phyloP scores from a whole-genome alignment of 2,888 invertebrate genomes.

The Philaethria dido region DNA sequence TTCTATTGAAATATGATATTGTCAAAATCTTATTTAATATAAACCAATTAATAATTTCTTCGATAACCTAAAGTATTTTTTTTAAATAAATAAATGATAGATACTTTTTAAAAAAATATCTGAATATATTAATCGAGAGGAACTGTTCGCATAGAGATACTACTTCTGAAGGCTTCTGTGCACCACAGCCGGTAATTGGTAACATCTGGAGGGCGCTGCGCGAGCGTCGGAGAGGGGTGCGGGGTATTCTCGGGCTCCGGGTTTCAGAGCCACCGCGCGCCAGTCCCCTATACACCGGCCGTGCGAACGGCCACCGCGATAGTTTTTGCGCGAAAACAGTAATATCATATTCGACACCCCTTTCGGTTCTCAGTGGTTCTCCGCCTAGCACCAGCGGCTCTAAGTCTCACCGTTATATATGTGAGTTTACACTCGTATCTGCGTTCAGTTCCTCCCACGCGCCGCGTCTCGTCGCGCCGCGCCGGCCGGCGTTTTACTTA shows the following conservation, averaged over 20 bases:
- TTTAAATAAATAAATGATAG: too few species aligned
- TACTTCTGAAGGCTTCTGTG: slow-evolving; percentile 64
- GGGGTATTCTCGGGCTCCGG: slow-evolving; percentile 73
- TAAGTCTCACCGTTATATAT: slow-evolving; percentile 63
- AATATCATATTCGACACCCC: slow-evolving; percentile 41
- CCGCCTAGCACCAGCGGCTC: slow-evolving; percentile 67
- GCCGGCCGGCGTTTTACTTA: slow-evolving; percentile 71
- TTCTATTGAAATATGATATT: too few species aligned
- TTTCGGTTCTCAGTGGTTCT: slow-evolving; percentile 58
- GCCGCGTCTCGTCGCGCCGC: slow-evolving; percentile 46
- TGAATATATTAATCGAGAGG: background rate
- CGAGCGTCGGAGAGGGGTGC: slow-evolving; percentile 60
- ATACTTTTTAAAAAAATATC: too few species aligned
- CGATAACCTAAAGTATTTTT: too few species aligned
- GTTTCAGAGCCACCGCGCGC: slow-evolving; percentile 65
- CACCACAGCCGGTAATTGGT: slow-evolving; percentile 45
- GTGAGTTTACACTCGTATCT: slow-evolving; percentile 63
- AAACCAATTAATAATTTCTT: too few species aligned
- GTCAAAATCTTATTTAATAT: too few species aligned
- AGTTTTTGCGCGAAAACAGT: slow-evolving; percentile 54
- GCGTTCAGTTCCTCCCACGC: slow-evolving; percentile 46
- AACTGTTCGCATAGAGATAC: slow-evolving; percentile 24
- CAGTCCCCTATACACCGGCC: slow-evolving; percentile 83
- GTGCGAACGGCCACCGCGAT: slow-evolving; percentile 80
- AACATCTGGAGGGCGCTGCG: slow-evolving; percentile 75